Conservation (phyloP, 2,113 vertebrate species). For the Gallinago media region DNA sequence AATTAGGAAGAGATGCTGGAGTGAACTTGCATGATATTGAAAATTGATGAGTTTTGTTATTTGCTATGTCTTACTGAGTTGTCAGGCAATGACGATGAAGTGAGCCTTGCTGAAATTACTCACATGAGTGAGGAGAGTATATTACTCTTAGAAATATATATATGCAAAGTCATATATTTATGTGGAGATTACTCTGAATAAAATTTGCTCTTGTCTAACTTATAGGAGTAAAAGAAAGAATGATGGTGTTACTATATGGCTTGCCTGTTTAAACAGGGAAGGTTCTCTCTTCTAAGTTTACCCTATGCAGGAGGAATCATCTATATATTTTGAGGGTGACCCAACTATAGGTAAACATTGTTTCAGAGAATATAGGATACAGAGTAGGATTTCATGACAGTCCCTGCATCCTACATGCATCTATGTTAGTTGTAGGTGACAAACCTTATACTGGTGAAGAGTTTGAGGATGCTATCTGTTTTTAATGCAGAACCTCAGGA, state of each 20-base stretch:
- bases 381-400: not conserved
- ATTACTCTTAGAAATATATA: not conserved
- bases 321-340: not conserved
- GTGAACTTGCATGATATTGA: not conserved
- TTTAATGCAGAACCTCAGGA: not conserved
- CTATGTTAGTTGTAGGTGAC: not conserved
- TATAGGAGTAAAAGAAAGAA: not conserved
- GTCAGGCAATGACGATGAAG: not conserved
- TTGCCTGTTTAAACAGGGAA: not conserved
- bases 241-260: not conserved
- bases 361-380: not conserved
- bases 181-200: not conserved
- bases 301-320: not conserved
- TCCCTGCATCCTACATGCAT: not conserved
- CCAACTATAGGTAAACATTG: not conserved
- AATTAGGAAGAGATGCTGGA: constrained; percentile 21
- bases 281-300: not conserved
- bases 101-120: not conserved
- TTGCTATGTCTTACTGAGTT: not conserved
- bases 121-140: not conserved
- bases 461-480: not conserved
- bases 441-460: not conserved
- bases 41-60: constrained; percentile 13
- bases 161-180: not conserved
- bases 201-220: not conserved